phyloP scores from a whole-genome alignment of 2,113 vertebrate genomes.

The Burhinus oedicnemus region DNA sequence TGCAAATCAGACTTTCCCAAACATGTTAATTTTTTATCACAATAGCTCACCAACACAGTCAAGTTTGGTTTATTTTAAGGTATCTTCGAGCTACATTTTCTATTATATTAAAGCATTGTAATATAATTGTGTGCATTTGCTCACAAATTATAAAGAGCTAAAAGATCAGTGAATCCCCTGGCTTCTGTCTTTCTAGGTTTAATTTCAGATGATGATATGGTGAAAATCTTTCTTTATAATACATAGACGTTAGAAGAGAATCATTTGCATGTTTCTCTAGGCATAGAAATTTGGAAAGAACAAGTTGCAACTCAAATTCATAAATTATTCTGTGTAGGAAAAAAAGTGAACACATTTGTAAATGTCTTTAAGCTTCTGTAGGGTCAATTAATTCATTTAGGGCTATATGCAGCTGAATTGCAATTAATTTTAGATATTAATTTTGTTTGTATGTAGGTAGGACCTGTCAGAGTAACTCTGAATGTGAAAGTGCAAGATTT shows the following conservation, averaged over 20 bases:
- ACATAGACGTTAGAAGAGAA: background rate
- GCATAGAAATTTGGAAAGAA: background rate
- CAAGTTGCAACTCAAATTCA: background rate
- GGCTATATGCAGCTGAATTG: background rate
- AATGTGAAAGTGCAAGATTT: background rate
- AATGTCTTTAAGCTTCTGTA: background rate
- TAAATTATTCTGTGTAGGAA: background rate
- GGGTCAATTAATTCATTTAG: background rate
- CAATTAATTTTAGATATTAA: background rate
- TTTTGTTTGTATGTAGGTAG: background rate
- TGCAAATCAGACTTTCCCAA: constrained; percentile 62
- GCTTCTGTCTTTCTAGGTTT: background rate
- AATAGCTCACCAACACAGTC: constrained; percentile 9
- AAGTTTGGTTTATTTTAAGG: constrained; percentile 11
- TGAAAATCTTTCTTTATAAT: background rate
- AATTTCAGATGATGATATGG: background rate
- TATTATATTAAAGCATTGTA: background rate
- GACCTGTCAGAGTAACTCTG: background rate
- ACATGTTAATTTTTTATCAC: constrained; percentile 37
- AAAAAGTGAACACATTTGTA: background rate
- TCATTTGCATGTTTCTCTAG: background rate
- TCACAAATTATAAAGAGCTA: background rate
- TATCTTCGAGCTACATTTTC: background rate
- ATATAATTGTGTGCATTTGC: background rate
- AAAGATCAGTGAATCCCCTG: background rate